A percentile compares a stretch with the other conserved stretches of the same genome.
These are phyloP conservation scores for Serinus canaria DNA, from an alignment of 2,113 vertebrate species.

Conservation along the genomic window DNA sequence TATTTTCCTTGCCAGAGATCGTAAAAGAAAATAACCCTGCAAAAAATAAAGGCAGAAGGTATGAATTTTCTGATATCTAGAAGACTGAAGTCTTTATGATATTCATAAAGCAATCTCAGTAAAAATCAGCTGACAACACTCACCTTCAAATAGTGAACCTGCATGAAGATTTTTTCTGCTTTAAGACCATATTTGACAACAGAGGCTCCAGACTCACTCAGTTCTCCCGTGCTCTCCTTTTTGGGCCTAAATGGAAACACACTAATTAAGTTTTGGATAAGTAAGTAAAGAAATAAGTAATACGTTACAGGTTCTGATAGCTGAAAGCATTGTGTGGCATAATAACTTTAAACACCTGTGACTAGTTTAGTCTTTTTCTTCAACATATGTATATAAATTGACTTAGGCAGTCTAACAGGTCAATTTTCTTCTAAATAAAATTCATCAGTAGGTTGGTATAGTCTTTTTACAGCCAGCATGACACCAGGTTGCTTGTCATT, in stretches of 20 bases:
- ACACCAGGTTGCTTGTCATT: not conserved
- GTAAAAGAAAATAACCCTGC: slow-evolving; percentile 94
- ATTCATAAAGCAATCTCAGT: not conserved
- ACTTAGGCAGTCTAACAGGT: not conserved
- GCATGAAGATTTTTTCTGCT: slow-evolving; percentile 93
- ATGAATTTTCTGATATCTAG: not conserved
- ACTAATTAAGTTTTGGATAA: not conserved
- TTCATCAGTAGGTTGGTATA: not conserved
- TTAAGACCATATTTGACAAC: slow-evolving; percentile 90
- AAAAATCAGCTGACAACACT: not conserved
- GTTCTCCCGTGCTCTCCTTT: slow-evolving; percentile 85
- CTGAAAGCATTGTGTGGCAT: not conserved
- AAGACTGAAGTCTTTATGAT: not conserved
- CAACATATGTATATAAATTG: not conserved
- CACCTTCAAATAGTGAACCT: slow-evolving; percentile 97
- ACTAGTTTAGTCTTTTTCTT: not conserved
- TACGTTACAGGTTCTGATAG: not conserved
- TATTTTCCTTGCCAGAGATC: slow-evolving; percentile 78
- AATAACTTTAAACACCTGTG: not conserved
- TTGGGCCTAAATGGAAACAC: slow-evolving; percentile 80
- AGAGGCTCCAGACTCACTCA: slow-evolving; percentile 86
- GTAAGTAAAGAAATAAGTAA: not conserved
- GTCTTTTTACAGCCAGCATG: not conserved
- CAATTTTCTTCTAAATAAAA: not conserved
- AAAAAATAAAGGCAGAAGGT: slow-evolving; percentile 26